These are phyloP conservation scores for Tragelaphus strepsiceros DNA, from an alignment of 2,113 vertebrate species.

Conservation along the genomic window DNA sequence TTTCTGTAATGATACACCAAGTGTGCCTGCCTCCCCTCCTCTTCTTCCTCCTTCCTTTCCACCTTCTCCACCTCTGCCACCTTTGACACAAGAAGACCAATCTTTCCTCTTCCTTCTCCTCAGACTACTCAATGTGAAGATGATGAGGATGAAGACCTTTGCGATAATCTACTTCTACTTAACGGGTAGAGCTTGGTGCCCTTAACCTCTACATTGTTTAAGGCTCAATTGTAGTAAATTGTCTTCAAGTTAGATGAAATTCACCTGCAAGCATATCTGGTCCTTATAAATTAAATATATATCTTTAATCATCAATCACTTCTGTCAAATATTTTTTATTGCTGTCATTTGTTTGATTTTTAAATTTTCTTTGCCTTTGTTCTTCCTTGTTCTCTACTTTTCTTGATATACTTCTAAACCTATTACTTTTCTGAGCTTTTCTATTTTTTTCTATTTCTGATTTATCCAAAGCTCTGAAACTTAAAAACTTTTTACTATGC, in stretches of 20 bases:
- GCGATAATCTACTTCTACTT: not conserved
- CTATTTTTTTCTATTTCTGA: not conserved
- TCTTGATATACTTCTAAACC: too few relatives aligned
- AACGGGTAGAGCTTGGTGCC: not conserved
- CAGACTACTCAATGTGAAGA: not conserved
- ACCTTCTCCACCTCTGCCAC: not conserved
- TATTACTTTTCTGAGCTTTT: not conserved
- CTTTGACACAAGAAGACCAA: not conserved
- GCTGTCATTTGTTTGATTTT: not conserved
- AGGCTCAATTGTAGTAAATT: not conserved
- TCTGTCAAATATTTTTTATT: not conserved
- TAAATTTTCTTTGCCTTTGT: not conserved
- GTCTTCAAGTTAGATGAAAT: not conserved
- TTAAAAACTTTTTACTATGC: not conserved
- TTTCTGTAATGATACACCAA: not conserved
- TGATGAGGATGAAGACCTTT: not conserved
- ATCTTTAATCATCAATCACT: not conserved
- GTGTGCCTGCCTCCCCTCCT: not conserved
- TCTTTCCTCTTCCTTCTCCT: not conserved
- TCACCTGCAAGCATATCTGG: not conserved
- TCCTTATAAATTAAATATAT: not conserved
- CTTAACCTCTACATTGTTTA: not conserved
- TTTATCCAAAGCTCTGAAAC: not conserved
- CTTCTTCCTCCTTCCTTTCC: not conserved
- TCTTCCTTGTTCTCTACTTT: not conserved